Evolutionary conservation across 2,888 invertebrate genomes (phyloP), one percentile per base, ranked within the genome.

Genomic region (Sisyra terminalis): DNA sequence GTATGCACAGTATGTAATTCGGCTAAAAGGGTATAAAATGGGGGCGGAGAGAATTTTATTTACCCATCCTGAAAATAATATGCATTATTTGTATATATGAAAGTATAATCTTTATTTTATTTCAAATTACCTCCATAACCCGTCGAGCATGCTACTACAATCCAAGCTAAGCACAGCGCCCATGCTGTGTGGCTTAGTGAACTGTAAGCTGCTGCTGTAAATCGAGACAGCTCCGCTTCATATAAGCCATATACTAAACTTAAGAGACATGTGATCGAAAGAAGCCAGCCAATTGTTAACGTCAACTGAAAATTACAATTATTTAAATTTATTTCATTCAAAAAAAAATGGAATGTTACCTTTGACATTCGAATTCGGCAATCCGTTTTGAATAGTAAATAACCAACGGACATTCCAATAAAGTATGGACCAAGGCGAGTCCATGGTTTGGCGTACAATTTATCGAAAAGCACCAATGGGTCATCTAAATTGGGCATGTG

Each of bases 361-460:
- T 71, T 76, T 29, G 71, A 73, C 72, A 87, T 76, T 47, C 73
- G 70, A 13, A 87, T 73, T 58, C 78, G 78, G 59, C 84, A 75
- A 56, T 85, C 78, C 17, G 81, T 85, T 61, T 83, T 83, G 58
- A 83, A 87, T 14, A 88, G 65, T 47, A 81, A 73, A 78, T 86
- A 88, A 0, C 87, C 87, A 1, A 79, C 77, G 13, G 75, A 69
- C 84, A 88, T 87, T 49, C 87, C 87, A 42, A 87, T 78, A 2
- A 87, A 65, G 58, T 87, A 88, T 0, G 87, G 87, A 0, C 87
- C 87, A 10, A 87, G 62, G 45, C 87, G 63, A 0, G 87, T 87
- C 85, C 87, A 88, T 1, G 87, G 87, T 60, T 87, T 88, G 62
- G 87, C 87, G 59, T 88, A 88, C 51, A 88, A 82, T 65, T 86